These are phyloP conservation scores for Molanna angustata DNA, from an alignment of 2,888 invertebrate species.

Conservation along the genomic window DNA sequence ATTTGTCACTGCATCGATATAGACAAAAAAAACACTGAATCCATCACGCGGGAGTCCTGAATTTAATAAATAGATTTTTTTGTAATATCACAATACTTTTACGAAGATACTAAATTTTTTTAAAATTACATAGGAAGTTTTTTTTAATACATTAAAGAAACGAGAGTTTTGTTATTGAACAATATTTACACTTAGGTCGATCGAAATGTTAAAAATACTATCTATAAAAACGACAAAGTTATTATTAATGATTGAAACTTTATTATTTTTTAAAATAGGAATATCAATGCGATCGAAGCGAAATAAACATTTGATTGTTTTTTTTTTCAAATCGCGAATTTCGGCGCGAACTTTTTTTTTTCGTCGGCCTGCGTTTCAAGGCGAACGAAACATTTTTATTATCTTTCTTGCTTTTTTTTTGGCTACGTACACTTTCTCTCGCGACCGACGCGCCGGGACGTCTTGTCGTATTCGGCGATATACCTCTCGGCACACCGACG, in stretches of 20 bases:
- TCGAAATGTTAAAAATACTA: too few relatives aligned
- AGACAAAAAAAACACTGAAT: too few relatives aligned
- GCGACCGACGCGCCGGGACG: constrained; percentile 22
- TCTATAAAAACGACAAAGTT: background rate
- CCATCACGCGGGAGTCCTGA: too few relatives aligned
- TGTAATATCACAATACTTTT: too few relatives aligned
- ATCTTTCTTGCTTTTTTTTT: too few relatives aligned
- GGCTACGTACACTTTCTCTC: constrained; percentile 28
- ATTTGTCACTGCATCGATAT: too few relatives aligned
- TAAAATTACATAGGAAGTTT: too few relatives aligned
- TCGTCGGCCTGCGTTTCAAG: constrained; percentile 22
- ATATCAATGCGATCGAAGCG: background rate
- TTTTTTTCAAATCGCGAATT: constrained; percentile 6
- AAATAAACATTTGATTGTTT: constrained; percentile 1
- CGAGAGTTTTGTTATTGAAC: too few relatives aligned
- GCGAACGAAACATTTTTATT: constrained; percentile 23
- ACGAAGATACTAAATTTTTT: too few relatives aligned
- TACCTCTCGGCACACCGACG: constrained; percentile 18
- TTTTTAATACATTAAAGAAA: too few relatives aligned
- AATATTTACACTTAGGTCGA: constrained; percentile 17
- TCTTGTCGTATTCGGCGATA: constrained; percentile 22
- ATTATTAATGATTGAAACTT: background rate
- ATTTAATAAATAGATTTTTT: too few relatives aligned
- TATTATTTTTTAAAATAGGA: background rate
- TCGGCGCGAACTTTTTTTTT: constrained; percentile 17